phyloP scores from a whole-genome alignment of 2,888 invertebrate genomes.

The Myopa testacea region DNA sequence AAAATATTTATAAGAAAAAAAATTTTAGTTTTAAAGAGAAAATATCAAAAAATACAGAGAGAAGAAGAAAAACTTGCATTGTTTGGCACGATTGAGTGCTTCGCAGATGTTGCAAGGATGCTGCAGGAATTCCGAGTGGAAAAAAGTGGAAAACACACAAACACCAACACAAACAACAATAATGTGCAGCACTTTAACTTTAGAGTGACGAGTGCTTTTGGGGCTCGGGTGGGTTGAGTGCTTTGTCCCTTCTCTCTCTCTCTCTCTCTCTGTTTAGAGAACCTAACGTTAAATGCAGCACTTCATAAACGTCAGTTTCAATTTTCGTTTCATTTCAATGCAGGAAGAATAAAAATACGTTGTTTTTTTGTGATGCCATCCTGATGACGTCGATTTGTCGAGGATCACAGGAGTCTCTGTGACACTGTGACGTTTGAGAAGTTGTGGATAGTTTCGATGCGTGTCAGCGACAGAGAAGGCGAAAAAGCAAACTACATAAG shows the following conservation, averaged over 20 bases:
- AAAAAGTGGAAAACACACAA: neutral
- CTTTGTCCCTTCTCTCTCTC: neutral
- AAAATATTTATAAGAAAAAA: too few species aligned
- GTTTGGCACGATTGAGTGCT: constrained; percentile 25
- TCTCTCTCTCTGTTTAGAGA: neutral
- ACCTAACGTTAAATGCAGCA: constrained; percentile 31
- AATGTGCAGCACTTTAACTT: neutral
- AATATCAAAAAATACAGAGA: neutral
- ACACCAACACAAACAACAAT: constrained; percentile 3
- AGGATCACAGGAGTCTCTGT: too few species aligned
- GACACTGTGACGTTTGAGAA: too few species aligned
- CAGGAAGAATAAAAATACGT: constrained; percentile 4
- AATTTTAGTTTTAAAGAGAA: neutral
- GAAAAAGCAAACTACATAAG: neutral
- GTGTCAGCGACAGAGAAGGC: constrained; percentile 10
- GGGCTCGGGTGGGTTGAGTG: neutral
- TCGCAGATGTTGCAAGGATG: constrained; percentile 22
- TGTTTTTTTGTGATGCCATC: neutral
- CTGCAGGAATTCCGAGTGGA: neutral
- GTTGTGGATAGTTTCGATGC: neutral
- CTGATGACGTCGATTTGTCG: neutral
- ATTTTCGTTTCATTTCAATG: constrained; percentile 30
- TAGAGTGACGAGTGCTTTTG: neutral
- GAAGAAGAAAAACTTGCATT: neutral
- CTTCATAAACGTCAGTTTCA: constrained; percentile 38